phyloP scores from a whole-genome alignment of 2,888 invertebrate genomes.

The Diplazon laetatorius region DNA sequence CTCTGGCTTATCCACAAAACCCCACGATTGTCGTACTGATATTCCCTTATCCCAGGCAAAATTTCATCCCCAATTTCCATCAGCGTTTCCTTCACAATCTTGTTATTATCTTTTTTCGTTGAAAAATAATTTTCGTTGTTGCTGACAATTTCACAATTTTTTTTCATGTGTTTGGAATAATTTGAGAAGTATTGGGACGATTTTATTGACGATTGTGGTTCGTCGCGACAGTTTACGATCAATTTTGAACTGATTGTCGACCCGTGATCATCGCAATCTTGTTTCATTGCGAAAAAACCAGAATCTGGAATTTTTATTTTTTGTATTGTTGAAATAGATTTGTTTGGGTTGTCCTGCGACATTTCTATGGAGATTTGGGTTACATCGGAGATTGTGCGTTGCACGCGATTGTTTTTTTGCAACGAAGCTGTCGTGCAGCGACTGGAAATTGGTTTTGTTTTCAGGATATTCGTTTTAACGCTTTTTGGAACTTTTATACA shows the following conservation, averaged over 20 bases:
- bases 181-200: too few species aligned
- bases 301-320: background rate
- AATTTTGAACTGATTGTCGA: background rate
- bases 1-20: slow-evolving; percentile 53
- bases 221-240: background rate
- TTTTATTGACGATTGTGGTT: too few species aligned
- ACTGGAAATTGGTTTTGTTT: background rate
- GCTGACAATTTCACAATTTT: background rate
- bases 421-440: too few species aligned
- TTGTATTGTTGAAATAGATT: background rate
- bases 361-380: background rate
- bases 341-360: background rate
- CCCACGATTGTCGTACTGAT: slow-evolving; percentile 43
- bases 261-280: background rate
- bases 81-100: background rate
- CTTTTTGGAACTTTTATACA: background rate
- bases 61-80: background rate
- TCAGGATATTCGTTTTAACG: background rate
- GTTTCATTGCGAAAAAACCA: background rate
- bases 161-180: background rate
- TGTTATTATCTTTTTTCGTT: background rate
- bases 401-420: background rate
- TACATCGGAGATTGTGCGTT: background rate
- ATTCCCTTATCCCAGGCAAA: background rate
- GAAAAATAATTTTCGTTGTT: too few species aligned